These are phyloP conservation scores for Calycopis cecrops DNA, from an alignment of 1,140 invertebrate genomes.

Conservation along the genomic window DNA sequence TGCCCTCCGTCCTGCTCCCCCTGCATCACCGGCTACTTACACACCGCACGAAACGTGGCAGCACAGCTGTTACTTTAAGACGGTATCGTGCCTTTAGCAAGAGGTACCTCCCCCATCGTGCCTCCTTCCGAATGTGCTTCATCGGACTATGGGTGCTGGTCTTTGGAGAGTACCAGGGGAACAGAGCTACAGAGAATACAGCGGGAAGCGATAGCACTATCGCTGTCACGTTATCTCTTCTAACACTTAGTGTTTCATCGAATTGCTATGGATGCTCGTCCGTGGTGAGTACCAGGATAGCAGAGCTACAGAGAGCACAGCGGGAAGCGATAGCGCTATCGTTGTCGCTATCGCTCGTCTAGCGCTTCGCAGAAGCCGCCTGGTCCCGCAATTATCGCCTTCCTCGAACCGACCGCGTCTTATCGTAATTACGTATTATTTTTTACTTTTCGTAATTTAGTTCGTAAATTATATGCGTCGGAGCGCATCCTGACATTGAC, in stretches of 20 bases:
- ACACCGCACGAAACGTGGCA: no score
- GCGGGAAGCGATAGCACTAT: conserved; percentile 51
- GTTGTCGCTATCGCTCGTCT: conserved; percentile 42
- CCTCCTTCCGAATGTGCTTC: no score
- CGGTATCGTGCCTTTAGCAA: no score
- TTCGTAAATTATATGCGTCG: conserved; percentile 7
- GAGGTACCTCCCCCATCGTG: no score
- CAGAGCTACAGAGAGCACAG: conserved; percentile 30
- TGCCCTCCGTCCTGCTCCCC: no score
- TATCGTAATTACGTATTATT: conserved; percentile 38
- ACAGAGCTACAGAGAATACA: conserved; percentile 28
- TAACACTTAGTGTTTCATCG: no score
- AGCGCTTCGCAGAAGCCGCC: conserved; percentile 44
- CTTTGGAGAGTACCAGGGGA: background rate
- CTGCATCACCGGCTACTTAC: no score
- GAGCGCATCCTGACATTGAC: background rate
- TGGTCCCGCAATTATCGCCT: conserved; percentile 50
- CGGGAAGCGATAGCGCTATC: conserved; percentile 51
- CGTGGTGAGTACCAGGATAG: background rate
- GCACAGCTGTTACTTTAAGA: no score
- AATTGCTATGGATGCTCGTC: no score
- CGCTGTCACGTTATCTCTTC: conserved; percentile 49
- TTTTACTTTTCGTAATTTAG: conserved; percentile 12
- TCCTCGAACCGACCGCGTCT: conserved; percentile 43
- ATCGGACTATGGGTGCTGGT: no score